A percentile compares a stretch with the other conserved stretches of the same genome.
These are phyloP conservation scores for Bergia puertoricense DNA, from an alignment of 92 coral and sea anemone genomes.

Conservation along the genomic window DNA sequence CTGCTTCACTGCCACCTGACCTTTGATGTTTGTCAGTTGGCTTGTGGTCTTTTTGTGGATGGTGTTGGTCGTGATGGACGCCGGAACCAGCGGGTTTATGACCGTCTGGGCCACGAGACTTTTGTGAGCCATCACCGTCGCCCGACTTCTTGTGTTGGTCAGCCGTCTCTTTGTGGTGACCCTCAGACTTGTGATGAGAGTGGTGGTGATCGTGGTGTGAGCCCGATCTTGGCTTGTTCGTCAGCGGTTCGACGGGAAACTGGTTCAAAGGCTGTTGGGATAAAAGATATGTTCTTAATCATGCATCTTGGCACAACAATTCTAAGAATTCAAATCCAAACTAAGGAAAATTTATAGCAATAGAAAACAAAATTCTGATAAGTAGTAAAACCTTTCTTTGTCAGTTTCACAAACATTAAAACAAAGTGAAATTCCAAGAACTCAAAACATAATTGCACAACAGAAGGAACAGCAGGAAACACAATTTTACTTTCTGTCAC, in stretches of 20 bases:
- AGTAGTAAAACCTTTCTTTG: too few relatives aligned
- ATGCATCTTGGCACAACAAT: neutral
- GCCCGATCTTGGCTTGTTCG: slow-evolving; percentile 71
- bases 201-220: slow-evolving; percentile 66
- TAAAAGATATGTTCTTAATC: neutral
- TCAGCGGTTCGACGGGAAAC: slow-evolving; percentile 89
- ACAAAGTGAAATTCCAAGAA: neutral
- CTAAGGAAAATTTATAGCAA: neutral
- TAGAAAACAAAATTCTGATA: too few relatives aligned
- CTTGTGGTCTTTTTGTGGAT: slow-evolving; percentile 12
- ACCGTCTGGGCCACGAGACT: slow-evolving; percentile 2
- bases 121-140: neutral
- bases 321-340: too few relatives aligned
- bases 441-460: too few relatives aligned
- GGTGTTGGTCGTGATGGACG: slow-evolving; percentile 8
- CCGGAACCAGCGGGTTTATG: neutral
- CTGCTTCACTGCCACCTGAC: neutral
- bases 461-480: too few relatives aligned
- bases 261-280: slow-evolving; percentile 77
- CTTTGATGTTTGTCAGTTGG: neutral
- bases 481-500: too few relatives aligned
- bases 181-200: slow-evolving; percentile 3
- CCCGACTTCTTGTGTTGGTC: slow-evolving; percentile 12
- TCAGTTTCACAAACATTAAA: neutral
- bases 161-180: slow-evolving; percentile 39